Evolutionary conservation across 2,888 invertebrate species (phyloP), one percentile per base, ranked within the genome.

Genomic region (Microplitis manilae): DNA sequence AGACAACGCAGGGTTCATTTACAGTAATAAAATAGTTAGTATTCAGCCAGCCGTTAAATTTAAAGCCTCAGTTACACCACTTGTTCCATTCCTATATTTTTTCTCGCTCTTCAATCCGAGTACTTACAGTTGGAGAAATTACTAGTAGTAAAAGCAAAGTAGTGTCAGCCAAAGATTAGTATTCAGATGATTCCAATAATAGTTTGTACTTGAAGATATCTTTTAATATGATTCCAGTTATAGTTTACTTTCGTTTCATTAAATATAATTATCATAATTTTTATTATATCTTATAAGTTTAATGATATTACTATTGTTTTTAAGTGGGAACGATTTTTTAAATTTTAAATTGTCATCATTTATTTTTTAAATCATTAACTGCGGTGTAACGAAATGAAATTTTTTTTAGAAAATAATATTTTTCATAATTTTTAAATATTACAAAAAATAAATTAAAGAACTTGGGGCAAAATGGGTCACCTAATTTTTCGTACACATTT

Each of bases 21-120:
- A 6, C 6, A 30, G 30, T 65, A 65, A 65, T 65, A 65, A 30
- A 65, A 65, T 65, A 20, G 30, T 62, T 62, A 62, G 8, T 62
- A 20, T 62, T 62, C 17, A 62, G 62, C 7, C 9, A 50, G 1
- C 62, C 20, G 62, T 62, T 62, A 62, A 50, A 50, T 50, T 50
- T 13, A 50, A 50, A 50, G 50, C 50, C 50, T 50, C 13, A 13
- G 50, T 50, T 50, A 50, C 50, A 50, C 50, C 9, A 1, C 13
- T 13, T 50, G 50, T 50, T 50, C 50, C 30, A 30, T 30, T 30
- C 30, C 30, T 30, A 30, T 4, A 30, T 30, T 30, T 30, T 30
- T 30, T 30, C 0, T 2, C 2, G 4, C 30, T 30, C 30, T 30
- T 30, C 30, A 30, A 30, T 30, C 30, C 30, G 13, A 50, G 50